Evolutionary conservation across 2,797 vertebrate genomes (phyloP), one percentile per base, ranked within the genome.

Genomic region (Enteromius radiatus): DNA sequence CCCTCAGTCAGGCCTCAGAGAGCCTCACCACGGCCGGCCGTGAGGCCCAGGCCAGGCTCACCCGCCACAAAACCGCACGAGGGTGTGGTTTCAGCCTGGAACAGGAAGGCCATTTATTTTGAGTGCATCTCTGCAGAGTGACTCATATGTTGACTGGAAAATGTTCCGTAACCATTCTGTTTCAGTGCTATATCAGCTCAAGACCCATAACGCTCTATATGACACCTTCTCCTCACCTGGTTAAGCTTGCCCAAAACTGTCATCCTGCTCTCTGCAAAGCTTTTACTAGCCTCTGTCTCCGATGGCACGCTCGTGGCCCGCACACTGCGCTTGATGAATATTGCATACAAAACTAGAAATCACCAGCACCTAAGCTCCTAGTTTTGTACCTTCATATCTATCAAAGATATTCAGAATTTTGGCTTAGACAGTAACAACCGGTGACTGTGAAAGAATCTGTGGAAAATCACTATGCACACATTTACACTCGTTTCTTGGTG

Each of bases 21-120:
- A 93, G 90, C 92, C 91, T 88, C 47, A 77, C 70, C 86, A 80
- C 69, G 86, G 78, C 76, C 88, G 87, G 90, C 94, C 84, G 81
- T 90, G 93, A 86, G 86, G 84, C 86, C 87, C 92, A 94, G 93
- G 92, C 94, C 94, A 88, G 93, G 93, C 94, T 94, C 92, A 93
- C 91, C 95, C 89, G 94, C 93, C 90, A 93, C 92, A 91, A 79
- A 97, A 97, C 96, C 96, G 94, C 95, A 90, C 88, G 86, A 95
- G 95, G 96, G 96, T 96, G 96, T 96, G 96, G 96, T 96, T 96
- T 95, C 94, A 93, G 86, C 88, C 92, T 93, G 92, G 94, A 96
- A 97, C 95, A 97, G 96, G 96, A 96, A 97, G 96, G 95, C 95
- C 96, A 96, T 97, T 97, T 98, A 98, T 98, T 98, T 97, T 91